Base-by-base conservation (phyloP, 35 echinoderm and acorn worm species). In the Ophiothrix spiculata region DNA sequence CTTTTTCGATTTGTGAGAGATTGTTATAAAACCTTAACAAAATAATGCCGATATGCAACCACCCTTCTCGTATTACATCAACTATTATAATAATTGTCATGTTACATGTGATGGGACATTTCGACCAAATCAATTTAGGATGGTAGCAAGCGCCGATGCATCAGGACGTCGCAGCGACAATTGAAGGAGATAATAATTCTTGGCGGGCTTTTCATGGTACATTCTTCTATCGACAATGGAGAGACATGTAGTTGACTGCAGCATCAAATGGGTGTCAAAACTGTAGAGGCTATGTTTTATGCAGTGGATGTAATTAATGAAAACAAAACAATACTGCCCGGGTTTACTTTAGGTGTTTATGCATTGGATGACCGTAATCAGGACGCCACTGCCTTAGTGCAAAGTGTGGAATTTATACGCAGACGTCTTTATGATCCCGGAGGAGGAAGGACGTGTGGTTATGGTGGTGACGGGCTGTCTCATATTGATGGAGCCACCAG, bases 361-460 rank as follows among this genome's bases (percentile, higher is more conserved):
- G 93, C 89, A 2, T 84, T 91, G 32, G 93, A 95, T 28, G 93
- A 95, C 81, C 92, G 93, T 39, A 91, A 85, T 60, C 89, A 95
- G 38, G 93, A 95, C 23, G 85, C 89, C 0, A 75, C 80, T 40
- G 82, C 90, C 36, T 37, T 95, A 32, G 93, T 91, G 64, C 93
- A 91, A 81, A 86, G 89, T 0, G 89, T 95, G 35, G 76, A 95
- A 31, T 95, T 95, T 41, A 86, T 95, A 19, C 69, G 81, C 21
- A 63, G 90, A 16, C 46, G 34, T n/a, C 35, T 83, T 3, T 74
- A 77, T 32, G 77, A 75, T 21, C 46, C 82, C 37, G 60, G 38
- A 14, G 73, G 39, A 16, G 80, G 38, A 17, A 75, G n/a, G n/a
- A n/a, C n/a, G n/a, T n/a, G n/a, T n/a, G n/a, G n/a, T n/a, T 38